Evolutionary conservation across 2,888 invertebrate genomes (phyloP).

Genomic region (Lasius platythorax): DNA sequence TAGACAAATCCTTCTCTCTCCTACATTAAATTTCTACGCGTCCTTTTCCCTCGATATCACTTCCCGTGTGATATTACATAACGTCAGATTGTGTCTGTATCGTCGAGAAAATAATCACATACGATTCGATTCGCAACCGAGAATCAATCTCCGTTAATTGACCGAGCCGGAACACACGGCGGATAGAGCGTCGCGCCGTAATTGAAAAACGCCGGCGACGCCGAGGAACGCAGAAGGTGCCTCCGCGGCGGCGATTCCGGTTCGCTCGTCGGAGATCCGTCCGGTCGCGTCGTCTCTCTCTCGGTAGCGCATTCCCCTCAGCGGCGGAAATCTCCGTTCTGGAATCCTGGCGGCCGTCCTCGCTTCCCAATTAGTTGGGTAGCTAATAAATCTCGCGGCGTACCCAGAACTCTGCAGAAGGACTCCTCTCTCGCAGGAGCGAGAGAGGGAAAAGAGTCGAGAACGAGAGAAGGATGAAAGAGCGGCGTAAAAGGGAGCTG

Average conservation of each 20-base stretch:
- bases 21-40: neutral
- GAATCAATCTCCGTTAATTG: constrained; percentile 55
- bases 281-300: constrained; percentile 48
- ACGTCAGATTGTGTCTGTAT: constrained; percentile 9
- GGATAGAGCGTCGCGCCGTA: constrained; percentile 60
- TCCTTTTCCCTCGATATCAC: neutral
- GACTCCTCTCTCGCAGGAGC: constrained; percentile 38
- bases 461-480: constrained; percentile 36
- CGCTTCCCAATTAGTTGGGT: constrained; percentile 74
- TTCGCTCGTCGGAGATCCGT: constrained; percentile 63
- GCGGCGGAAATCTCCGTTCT: constrained; percentile 72
- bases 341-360: constrained; percentile 71
- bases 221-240: constrained; percentile 44
- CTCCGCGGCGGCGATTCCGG: constrained; percentile 49
- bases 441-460: constrained; percentile 2
- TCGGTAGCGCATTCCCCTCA: constrained; percentile 56
- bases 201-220: constrained; percentile 60
- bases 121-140: constrained; percentile 36
- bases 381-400: constrained; percentile 75
- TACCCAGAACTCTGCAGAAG: constrained; percentile 66
- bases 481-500: constrained; percentile 49
- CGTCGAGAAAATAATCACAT: constrained; percentile 29
- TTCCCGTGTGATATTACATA: neutral
- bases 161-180: constrained; percentile 45
- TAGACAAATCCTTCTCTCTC: neutral